Evolutionary conservation across 1,140 invertebrate genomes (phyloP).

Genomic region (Drosophila obscura): DNA sequence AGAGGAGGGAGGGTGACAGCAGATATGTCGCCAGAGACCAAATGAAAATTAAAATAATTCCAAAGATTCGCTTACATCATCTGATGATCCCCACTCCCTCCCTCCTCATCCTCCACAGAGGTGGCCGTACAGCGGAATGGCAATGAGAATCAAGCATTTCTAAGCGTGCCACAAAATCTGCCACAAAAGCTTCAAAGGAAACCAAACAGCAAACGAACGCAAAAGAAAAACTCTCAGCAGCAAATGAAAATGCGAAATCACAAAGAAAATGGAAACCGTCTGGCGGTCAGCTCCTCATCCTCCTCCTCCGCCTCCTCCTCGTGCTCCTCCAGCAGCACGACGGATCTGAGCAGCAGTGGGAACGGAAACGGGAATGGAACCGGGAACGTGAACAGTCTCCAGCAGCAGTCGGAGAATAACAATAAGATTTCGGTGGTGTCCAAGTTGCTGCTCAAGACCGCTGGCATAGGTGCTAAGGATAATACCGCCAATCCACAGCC

Average conservation of each 20-base stretch:
- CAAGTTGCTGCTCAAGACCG: conserved; percentile 47
- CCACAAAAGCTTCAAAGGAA: conserved; percentile 8
- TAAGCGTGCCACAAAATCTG: conserved; percentile 25
- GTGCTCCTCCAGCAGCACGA: conserved; percentile 30
- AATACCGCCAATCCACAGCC: not conserved
- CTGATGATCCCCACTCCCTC: conserved; percentile 6
- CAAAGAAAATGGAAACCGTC: conserved; percentile 73
- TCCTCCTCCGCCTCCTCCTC: conserved; percentile 19
- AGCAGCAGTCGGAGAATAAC: conserved; percentile 31
- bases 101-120: conserved; percentile 17
- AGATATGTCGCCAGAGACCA: conserved; percentile 62
- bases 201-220: conserved; percentile 19
- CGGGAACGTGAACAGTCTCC: conserved; percentile 30
- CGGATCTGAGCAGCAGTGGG: conserved; percentile 27
- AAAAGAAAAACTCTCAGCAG: conserved; percentile 41
- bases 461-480: no score
- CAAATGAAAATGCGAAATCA: conserved; percentile 79
- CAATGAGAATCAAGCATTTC: conserved; percentile 31
- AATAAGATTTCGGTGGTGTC: conserved; percentile 52
- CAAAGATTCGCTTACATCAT: conserved; percentile 48
- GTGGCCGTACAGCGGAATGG: conserved; percentile 40
- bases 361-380: not conserved
- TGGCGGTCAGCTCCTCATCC: conserved; percentile 15
- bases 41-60: conserved; percentile 67
- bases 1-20: conserved; percentile 47